Percentiles rank a stretch among this genome's conserved stretches.
Conservation (phyloP, 2,888 invertebrate species). For the Erebia ligea region DNA sequence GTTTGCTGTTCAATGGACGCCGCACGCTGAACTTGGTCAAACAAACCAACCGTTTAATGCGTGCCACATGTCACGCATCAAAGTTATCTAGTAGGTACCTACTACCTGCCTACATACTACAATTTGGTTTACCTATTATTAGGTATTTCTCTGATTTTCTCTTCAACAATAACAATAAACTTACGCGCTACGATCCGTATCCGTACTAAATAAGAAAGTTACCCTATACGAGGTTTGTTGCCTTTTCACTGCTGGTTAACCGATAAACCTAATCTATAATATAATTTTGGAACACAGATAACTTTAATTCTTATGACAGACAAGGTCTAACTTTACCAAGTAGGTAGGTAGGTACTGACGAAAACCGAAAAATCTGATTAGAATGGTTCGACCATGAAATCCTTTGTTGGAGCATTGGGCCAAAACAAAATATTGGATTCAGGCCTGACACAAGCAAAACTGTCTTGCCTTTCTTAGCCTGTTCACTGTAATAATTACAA, state of each 20-base stretch:
- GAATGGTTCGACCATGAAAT: no score
- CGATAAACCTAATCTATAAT: not conserved
- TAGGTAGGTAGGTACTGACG: no score
- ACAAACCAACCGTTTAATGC: slow-evolving; percentile 48
- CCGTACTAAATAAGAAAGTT: slow-evolving; percentile 1
- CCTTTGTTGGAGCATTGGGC: no score
- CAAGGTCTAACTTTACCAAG: no score
- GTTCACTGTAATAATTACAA: no score
- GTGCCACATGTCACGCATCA: slow-evolving; percentile 65
- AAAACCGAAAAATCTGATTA: no score
- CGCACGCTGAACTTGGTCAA: not conserved
- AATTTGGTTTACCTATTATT: slow-evolving; percentile 31
- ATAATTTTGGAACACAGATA: not conserved
- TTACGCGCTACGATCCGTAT: not conserved
- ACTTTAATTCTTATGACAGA: no score
- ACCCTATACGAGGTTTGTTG: not conserved
- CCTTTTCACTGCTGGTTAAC: not conserved
- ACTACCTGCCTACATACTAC: not conserved
- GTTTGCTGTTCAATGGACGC: no score
- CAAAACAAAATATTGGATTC: no score
- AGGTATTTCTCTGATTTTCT: slow-evolving; percentile 17
- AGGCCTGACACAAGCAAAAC: no score
- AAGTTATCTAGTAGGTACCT: slow-evolving; percentile 17
- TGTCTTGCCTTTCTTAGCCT: no score
- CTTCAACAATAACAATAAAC: slow-evolving; percentile 19